phyloP scores from a whole-genome alignment of 2,888 invertebrate genomes.

The Drosophila borealis region DNA sequence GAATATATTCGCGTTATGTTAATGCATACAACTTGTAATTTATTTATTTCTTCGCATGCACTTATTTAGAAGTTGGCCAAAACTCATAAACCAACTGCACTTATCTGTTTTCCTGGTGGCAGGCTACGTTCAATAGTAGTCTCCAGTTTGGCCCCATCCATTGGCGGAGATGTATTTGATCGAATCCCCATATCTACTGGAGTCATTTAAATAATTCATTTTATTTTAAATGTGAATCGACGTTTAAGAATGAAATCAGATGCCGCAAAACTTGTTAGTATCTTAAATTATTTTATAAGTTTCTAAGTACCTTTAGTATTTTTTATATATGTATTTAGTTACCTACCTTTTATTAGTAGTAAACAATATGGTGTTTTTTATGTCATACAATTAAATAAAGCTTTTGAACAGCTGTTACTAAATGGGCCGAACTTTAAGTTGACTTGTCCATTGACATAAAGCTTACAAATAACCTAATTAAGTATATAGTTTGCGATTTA shows the following conservation, averaged over 20 bases:
- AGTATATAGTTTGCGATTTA: background rate
- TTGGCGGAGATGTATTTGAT: background rate
- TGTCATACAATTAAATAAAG: too few species aligned
- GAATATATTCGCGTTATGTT: too few species aligned
- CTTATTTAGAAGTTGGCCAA: conserved; percentile 6
- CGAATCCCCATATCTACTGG: background rate
- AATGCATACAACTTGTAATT: too few species aligned
- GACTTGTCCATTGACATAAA: background rate
- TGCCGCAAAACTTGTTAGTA: background rate
- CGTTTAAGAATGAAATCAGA: too few species aligned
- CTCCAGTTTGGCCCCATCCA: background rate
- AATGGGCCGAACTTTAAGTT: background rate
- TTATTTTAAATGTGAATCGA: too few species aligned
- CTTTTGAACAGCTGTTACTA: too few species aligned
- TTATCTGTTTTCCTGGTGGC: conserved; percentile 12
- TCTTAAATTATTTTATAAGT: background rate
- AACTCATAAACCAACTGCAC: conserved; percentile 23
- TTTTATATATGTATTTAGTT: too few species aligned
- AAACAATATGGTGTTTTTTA: too few species aligned
- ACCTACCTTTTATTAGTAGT: too few species aligned
- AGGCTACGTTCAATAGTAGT: background rate
- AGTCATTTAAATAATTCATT: too few species aligned
- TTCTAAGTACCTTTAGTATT: too few species aligned
- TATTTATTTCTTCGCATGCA: background rate
- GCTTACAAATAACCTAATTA: background rate